Conservation (phyloP, 2,888 invertebrate genomes). For the Scaptomyza reducta region DNA sequence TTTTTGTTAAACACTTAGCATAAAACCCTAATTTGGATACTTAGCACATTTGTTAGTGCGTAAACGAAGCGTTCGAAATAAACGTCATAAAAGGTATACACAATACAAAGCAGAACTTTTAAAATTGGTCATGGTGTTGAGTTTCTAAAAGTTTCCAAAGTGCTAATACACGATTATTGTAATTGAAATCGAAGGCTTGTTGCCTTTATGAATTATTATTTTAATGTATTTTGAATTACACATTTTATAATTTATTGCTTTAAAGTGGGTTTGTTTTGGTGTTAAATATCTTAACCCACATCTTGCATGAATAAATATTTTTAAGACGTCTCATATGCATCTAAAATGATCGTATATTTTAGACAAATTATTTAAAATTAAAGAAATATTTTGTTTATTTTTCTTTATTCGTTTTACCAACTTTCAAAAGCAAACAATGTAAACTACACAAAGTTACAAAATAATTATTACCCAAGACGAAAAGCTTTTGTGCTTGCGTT, state of each 20-base stretch:
- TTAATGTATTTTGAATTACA: neutral
- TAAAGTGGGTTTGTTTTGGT: neutral
- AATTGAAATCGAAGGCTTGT: neutral
- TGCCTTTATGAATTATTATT: neutral
- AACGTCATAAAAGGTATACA: slow-evolving; percentile 44
- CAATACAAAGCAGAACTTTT: neutral
- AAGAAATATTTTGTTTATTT: neutral
- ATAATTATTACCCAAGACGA: neutral
- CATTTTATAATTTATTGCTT: neutral
- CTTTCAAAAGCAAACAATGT: slow-evolving; percentile 8
- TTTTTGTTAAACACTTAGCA: slow-evolving; percentile 59
- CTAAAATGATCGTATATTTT: too few relatives aligned
- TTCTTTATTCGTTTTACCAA: neutral
- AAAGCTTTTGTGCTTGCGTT: neutral
- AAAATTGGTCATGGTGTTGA: neutral
- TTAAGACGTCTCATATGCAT: too few relatives aligned
- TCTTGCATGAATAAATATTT: neutral
- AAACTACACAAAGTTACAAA: slow-evolving; percentile 9
- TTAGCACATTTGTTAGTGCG: slow-evolving; percentile 69
- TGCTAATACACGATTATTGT: neutral
- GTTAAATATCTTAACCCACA: too few relatives aligned
- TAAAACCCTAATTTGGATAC: slow-evolving; percentile 27
- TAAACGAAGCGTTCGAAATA: slow-evolving; percentile 57
- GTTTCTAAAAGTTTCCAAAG: neutral
- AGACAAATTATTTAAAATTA: neutral